phyloP scores from a whole-genome alignment of 2,113 vertebrate species.

The Cariama cristata region DNA sequence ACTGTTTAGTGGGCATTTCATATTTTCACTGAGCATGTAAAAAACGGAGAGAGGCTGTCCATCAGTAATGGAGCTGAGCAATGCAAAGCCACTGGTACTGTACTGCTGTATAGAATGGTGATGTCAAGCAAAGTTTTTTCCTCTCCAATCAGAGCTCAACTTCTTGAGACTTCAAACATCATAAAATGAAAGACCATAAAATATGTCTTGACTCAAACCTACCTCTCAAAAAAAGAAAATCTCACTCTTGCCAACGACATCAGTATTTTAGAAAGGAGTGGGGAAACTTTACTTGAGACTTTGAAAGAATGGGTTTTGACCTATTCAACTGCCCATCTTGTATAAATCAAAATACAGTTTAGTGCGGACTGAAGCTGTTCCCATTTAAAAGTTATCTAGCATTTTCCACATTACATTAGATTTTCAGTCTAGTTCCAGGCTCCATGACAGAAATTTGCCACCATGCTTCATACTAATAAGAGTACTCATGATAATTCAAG shows the following conservation, averaged over 20 bases:
- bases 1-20: background rate
- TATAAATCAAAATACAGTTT: background rate
- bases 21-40: background rate
- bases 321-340: background rate
- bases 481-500: background rate
- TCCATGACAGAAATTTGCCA: background rate
- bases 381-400: background rate
- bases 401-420: background rate
- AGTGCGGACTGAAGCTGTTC: background rate
- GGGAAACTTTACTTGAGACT: background rate
- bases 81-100: background rate
- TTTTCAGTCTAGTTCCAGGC: background rate
- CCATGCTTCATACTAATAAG: background rate
- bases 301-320: background rate
- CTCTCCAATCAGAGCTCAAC: background rate
- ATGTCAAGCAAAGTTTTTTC: fast-evolving
- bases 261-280: background rate
- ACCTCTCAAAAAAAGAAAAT: background rate
- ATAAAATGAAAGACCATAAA: background rate
- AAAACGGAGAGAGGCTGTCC: background rate
- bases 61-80: background rate
- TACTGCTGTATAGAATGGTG: background rate
- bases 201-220: background rate
- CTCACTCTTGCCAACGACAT: background rate
- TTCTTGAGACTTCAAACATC: background rate